A percentile compares a stretch with the other conserved stretches of the same genome.
These are phyloP conservation scores for Diarsia brunnea DNA, from an alignment of 2,888 invertebrate genomes.

Conservation along the genomic window DNA sequence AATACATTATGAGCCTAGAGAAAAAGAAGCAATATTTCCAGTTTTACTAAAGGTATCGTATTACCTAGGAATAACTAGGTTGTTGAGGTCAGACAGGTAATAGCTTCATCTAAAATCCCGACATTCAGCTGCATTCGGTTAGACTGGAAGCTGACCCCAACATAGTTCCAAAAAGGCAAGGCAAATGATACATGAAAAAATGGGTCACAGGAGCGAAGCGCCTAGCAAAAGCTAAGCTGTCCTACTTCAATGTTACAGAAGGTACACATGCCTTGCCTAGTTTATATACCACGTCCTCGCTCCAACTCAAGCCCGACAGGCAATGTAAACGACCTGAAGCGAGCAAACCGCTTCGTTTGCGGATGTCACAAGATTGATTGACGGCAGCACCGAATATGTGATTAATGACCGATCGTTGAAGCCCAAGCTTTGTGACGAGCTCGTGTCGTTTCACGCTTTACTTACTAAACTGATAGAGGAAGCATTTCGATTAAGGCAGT, in stretches of 20 bases:
- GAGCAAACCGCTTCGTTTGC: constrained; percentile 79
- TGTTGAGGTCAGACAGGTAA: no score
- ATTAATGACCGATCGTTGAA: constrained; percentile 79
- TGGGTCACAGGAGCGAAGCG: not conserved
- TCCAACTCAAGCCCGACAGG: constrained; percentile 36
- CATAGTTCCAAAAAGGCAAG: no score
- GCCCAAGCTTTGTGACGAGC: constrained; percentile 49
- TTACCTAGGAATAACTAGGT: no score
- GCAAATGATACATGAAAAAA: no score
- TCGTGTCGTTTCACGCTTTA: constrained; percentile 56
- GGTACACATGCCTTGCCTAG: not conserved
- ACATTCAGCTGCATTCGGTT: no score
- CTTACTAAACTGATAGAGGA: constrained; percentile 44
- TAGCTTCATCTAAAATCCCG: no score
- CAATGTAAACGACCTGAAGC: constrained; percentile 64
- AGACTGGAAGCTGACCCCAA: no score
- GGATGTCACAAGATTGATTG: constrained; percentile 83
- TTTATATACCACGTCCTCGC: constrained; percentile 15
- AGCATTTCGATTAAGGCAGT: constrained; percentile 24
- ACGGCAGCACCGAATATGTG: constrained; percentile 85
- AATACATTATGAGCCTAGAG: not conserved
- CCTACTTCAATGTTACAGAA: constrained; percentile 15
- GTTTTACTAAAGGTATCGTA: no score
- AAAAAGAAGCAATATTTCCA: no score
- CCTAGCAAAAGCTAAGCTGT: not conserved